Base-by-base conservation (phyloP, 2,797 vertebrate genomes). In the Mormyrus proboscirostris region DNA sequence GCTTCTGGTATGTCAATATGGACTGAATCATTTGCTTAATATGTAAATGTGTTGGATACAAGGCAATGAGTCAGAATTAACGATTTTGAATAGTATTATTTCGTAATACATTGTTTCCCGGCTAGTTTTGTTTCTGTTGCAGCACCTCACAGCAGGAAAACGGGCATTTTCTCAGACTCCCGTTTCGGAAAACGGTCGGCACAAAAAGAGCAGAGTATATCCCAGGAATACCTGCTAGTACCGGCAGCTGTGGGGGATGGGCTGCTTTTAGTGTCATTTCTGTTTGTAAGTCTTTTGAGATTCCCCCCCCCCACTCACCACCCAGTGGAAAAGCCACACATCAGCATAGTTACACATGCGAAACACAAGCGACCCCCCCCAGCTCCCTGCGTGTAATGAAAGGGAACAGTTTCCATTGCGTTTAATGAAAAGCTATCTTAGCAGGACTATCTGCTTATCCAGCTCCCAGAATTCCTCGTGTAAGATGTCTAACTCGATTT, bases 381-480 rank as follows among this genome's bases (percentile, higher is more conserved):
- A 92, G 88, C 90, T 83, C 91, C 94, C 59, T 89, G 2, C 12
- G 90, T 90, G 93, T 93, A 94, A 95, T 93, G 93, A 93, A 92
- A 95, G 92, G 91, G 91, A 94, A 90, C 90, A 41, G 90, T 94
- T 94, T 93, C 90, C 89, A 91, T 95, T 95, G 91, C 91, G 85
- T 88, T 90, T 93, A 94, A 92, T 94, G 93, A 93, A 89, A 93
- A 93, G 88, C 93, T 91, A 90, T 53, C 89, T 92, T 91, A 91
- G 83, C 91, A 73, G 76, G 69, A 22, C 87, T 88, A 50, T 91
- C 92, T 91, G 92, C 93, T 91, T 92, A 93, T 93, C 93, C 92
- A 91, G 79, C 88, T 89, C 92, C 86, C 87, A 57, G 86, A 16
- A 16, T 65, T 89, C 76, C 50, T 86, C 22, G 88, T 76, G 29